Evolutionary conservation across 2,888 invertebrate species (phyloP).

Genomic region (Coenonympha glycerion): DNA sequence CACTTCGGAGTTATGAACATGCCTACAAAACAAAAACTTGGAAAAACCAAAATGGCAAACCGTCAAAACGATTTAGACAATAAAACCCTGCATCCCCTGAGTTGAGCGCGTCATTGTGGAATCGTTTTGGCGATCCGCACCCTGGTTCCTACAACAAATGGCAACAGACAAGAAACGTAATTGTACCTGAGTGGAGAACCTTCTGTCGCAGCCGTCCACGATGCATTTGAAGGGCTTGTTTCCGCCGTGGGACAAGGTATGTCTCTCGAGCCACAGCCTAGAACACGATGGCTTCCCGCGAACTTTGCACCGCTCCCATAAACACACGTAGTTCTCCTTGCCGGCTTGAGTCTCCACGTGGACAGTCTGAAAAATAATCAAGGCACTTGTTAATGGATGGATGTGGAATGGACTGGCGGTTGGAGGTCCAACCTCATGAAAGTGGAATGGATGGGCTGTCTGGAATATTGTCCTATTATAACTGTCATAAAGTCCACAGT

Average conservation of each 20-base stretch:
- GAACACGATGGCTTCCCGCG: slow-evolving; percentile 94
- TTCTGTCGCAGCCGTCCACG: slow-evolving; percentile 92
- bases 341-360: slow-evolving; percentile 91
- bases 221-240: slow-evolving; percentile 97
- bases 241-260: slow-evolving; percentile 92
- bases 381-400: too few species aligned
- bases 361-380: slow-evolving; percentile 78
- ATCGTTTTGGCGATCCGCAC: slow-evolving; percentile 36
- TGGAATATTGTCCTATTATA: too few species aligned
- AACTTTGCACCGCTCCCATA: slow-evolving; percentile 96
- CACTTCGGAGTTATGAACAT: neutral
- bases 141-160: slow-evolving; percentile 26
- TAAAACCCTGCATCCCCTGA: slow-evolving; percentile 16
- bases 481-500: too few species aligned
- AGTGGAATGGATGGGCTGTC: too few species aligned
- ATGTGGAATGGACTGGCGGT: too few species aligned
- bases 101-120: slow-evolving; percentile 29
- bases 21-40: slow-evolving; percentile 12
- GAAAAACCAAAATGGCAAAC: slow-evolving; percentile 33
- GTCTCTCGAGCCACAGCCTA: slow-evolving; percentile 93
- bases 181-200: slow-evolving; percentile 90
- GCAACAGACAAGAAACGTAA: slow-evolving; percentile 38
- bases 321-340: slow-evolving; percentile 89
- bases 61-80: slow-evolving; percentile 34
- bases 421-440: too few species aligned